A percentile compares a stretch with the other conserved stretches of the same genome.
These are phyloP conservation scores for Cyrtorhinus lividipennis DNA, from an alignment of 1,140 invertebrate genomes.

Conservation along the genomic window DNA sequence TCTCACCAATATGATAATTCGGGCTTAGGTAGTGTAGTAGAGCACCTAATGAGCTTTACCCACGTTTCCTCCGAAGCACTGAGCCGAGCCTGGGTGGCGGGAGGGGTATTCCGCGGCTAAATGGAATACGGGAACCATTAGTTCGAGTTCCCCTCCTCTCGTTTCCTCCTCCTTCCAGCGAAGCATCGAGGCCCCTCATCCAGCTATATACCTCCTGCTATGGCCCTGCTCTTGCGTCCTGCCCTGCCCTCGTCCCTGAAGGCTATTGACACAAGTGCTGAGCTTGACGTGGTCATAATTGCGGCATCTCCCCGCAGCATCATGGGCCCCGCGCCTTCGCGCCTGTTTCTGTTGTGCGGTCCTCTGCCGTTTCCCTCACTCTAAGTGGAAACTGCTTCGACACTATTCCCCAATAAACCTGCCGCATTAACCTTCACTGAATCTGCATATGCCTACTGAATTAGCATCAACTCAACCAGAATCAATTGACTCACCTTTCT, in stretches of 20 bases:
- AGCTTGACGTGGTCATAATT: constrained; percentile 9
- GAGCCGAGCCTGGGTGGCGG: no score
- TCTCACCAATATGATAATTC: background rate
- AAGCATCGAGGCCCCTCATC: no score
- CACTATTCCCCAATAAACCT: constrained; percentile 3
- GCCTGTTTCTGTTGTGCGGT: constrained; percentile 2
- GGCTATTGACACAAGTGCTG: constrained; percentile 7
- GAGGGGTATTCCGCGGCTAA: background rate
- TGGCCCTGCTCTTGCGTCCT: no score
- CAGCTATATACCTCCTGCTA: no score
- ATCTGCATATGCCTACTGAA: constrained; percentile 5
- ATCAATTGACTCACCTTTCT: constrained; percentile 2
- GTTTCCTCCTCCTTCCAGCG: no score
- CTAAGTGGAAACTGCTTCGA: constrained; percentile 1
- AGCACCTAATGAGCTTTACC: background rate
- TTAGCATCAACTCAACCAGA: background rate
- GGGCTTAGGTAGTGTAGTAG: background rate
- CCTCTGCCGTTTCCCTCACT: background rate
- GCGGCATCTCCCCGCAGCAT: background rate
- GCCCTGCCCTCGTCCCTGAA: background rate
- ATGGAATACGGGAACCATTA: constrained; percentile 4
- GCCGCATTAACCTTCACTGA: background rate
- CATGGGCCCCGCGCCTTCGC: background rate
- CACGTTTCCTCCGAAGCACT: background rate
- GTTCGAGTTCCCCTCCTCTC: background rate